phyloP scores from a whole-genome alignment of 2,113 vertebrate genomes.

The Lepus timidus region DNA sequence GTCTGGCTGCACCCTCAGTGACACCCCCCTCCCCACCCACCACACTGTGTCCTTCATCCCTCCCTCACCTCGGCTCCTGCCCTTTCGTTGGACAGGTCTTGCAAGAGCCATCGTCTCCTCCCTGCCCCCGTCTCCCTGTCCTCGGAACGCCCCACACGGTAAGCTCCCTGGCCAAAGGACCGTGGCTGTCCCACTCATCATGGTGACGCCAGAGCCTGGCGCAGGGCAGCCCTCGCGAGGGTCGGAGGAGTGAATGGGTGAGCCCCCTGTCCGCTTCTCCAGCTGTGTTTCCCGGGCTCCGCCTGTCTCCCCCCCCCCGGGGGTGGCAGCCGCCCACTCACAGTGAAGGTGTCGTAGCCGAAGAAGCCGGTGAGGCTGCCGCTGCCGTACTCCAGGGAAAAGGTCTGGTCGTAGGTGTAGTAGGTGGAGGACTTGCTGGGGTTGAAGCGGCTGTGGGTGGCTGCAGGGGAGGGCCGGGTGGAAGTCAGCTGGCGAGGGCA shows the following conservation, averaged over 20 bases:
- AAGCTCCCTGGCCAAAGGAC: neutral
- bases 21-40: neutral
- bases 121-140: neutral
- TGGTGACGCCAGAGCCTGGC: neutral
- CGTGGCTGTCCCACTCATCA: rapidly evolving
- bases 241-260: rapidly evolving
- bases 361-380: slow-evolving; percentile 82
- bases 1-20: too few relatives aligned
- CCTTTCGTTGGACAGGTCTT: neutral
- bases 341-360: slow-evolving; percentile 86
- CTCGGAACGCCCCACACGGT: neutral
- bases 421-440: slow-evolving; percentile 85
- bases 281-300: neutral
- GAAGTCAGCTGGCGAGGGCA: neutral
- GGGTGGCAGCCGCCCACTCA: slow-evolving; percentile 63
- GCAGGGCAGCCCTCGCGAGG: rapidly evolving
- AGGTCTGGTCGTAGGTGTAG: neutral
- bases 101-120: neutral
- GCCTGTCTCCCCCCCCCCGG: rapidly evolving
- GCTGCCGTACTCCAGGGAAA: slow-evolving; percentile 84
- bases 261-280: neutral
- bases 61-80: neutral
- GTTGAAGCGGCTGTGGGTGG: slow-evolving; percentile 82
- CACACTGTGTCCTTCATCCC: neutral
- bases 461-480: slow-evolving; percentile 65